Percentiles rank a stretch among this genome's conserved stretches.
Conservation (phyloP, 2,113 vertebrate species). For the Dipodomys spectabilis region DNA sequence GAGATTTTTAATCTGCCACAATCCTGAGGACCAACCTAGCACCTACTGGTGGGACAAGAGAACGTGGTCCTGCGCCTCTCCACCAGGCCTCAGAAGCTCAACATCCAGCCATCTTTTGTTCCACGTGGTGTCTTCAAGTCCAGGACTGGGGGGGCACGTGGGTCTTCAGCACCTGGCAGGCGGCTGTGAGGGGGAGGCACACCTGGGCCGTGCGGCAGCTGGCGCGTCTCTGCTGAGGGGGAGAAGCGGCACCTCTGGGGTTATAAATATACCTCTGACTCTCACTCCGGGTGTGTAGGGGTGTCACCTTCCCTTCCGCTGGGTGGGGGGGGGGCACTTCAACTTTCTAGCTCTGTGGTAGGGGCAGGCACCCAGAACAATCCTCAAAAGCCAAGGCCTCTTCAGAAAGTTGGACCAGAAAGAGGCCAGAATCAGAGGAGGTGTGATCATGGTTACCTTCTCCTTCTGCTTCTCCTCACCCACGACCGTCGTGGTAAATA, state of each 20-base stretch:
- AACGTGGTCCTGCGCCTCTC: fast-evolving
- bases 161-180: fast-evolving
- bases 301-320: background rate
- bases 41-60: background rate
- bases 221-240: background rate
- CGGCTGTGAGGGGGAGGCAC: background rate
- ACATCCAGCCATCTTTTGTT: fast-evolving
- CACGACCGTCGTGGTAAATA: background rate
- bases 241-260: background rate
- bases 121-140: fast-evolving
- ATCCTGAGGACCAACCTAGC: background rate
- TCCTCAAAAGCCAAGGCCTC: background rate
- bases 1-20: fast-evolving
- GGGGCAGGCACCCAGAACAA: background rate
- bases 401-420: background rate
- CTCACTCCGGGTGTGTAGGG: background rate
- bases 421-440: background rate
- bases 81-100: background rate
- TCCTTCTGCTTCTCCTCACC: background rate
- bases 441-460: background rate
- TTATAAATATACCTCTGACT: background rate
- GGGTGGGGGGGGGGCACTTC: background rate
- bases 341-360: background rate
- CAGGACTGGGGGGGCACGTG: no score
- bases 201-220: background rate